Evolutionary conservation across 2,888 invertebrate species (phyloP), one percentile per base, ranked within the genome.

Genomic region (Napeogenes inachia): DNA sequence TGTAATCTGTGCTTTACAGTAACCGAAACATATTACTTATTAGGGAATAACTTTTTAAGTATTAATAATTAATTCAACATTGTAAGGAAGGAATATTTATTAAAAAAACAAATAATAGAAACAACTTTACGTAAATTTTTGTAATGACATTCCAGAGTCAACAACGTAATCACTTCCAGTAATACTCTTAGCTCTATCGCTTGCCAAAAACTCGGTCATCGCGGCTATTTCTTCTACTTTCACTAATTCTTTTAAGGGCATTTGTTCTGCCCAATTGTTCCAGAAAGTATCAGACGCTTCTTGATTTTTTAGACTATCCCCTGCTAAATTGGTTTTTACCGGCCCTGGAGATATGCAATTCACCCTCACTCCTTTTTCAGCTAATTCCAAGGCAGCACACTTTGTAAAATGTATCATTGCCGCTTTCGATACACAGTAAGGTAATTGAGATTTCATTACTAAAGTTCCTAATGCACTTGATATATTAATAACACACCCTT

Each of bases 291-390:
- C 71, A 58, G 38, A 70, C 56, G 67, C 69, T 64, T 70, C 69
- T n/a, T 59, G 59, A 58, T 35, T 61, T 1, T 65, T 30, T 30
- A 73, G 73, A 6, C 68, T 54, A 57, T 71, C 70, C 30, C 60
- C 5, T 13, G 70, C 56, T 56, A 77, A 68, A 60, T 79, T 73
- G 3, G 80, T 79, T 54, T 71, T 94, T 4, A 93, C 91, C 0
- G 94, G 93, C 47, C 95, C 95, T 33, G 95, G 95, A 73, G 93
- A 92, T 4, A 95, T 93, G 55, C 92, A 88, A 78, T 95, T 95
- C 0, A 94, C 94, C 61, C 95, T 84, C 1, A 95, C 92, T 47
- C 80, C 87, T 73, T 91, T 85, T 0, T 79, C 66, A 64, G 92
- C 93, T 54, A 93, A 75, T 67, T 93, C 95, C 56, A 95, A 76